phyloP scores from a whole-genome alignment of 2,113 vertebrate genomes.

The Oncorhynchus mykiss region DNA sequence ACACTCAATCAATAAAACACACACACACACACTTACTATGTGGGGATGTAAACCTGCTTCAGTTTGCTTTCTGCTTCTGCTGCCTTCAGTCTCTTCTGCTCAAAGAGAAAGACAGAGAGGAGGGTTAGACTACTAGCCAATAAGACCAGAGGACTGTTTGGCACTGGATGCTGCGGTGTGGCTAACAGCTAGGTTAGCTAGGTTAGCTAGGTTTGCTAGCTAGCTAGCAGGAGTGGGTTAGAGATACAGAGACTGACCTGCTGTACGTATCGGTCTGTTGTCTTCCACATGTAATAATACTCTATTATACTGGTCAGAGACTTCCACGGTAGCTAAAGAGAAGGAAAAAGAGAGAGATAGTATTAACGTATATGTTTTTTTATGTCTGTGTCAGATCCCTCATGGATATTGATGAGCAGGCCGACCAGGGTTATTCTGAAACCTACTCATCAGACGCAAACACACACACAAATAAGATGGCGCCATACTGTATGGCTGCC shows the following conservation, averaged over 20 bases:
- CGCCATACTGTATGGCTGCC: too few relatives aligned
- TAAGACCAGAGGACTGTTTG: not conserved
- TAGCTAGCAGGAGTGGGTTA: not conserved
- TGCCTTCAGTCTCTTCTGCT: conserved; percentile 95
- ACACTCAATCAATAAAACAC: too few relatives aligned
- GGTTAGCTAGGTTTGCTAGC: not conserved
- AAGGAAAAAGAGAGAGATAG: not conserved
- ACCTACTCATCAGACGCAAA: too few relatives aligned
- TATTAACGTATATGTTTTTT: conserved; percentile 42
- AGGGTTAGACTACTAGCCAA: not conserved
- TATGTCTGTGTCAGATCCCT: conserved; percentile 48
- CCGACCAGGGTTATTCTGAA: not conserved
- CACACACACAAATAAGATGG: too few relatives aligned
- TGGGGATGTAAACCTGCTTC: conserved; percentile 98
- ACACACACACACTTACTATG: conserved; percentile 85
- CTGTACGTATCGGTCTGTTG: conserved; percentile 98
- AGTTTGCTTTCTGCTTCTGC: conserved; percentile 97
- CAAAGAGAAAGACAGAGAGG: conserved; percentile 47
- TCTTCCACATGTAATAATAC: conserved; percentile 99
- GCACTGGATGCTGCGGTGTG: not conserved
- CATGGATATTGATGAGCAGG: conserved; percentile 57
- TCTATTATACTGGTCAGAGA: conserved; percentile 98
- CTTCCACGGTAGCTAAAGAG: conserved; percentile 91
- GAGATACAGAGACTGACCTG: conserved; percentile 79
- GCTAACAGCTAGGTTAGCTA: too few relatives aligned